Conservation (phyloP, 2,888 invertebrate genomes). For the Agonopterix arenella region DNA sequence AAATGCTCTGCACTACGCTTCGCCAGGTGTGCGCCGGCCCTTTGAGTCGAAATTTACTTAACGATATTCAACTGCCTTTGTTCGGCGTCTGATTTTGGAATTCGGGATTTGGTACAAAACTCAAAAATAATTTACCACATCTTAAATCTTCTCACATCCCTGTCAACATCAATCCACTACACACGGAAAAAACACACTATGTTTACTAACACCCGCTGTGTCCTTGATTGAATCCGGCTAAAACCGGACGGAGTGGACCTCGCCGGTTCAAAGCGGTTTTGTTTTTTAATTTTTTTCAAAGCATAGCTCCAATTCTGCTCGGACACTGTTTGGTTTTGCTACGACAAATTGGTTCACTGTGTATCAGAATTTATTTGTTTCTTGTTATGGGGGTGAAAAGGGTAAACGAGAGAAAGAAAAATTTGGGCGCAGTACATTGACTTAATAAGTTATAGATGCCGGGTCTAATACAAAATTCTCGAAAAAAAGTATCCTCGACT, state of each 20-base stretch:
- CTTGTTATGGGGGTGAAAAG: background rate
- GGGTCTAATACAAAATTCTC: no score
- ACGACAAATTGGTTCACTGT: background rate
- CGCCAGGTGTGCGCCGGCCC: no score
- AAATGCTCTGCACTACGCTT: no score
- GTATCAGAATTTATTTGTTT: background rate
- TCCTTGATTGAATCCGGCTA: constrained; percentile 6
- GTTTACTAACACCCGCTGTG: background rate
- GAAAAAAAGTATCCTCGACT: no score
- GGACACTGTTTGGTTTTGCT: background rate
- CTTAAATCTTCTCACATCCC: background rate
- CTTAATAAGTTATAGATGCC: no score
- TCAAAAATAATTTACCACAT: no score
- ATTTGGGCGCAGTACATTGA: no score
- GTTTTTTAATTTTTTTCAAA: constrained; percentile 3
- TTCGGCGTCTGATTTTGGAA: no score
- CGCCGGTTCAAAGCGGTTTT: constrained; percentile 4
- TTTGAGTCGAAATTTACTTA: no score
- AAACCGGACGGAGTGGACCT: background rate
- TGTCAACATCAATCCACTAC: background rate
- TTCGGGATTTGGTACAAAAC: no score
- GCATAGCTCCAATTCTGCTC: background rate
- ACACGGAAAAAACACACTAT: background rate
- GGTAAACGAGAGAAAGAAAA: background rate
- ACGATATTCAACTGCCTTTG: no score